Evolutionary conservation across 2,113 vertebrate genomes (phyloP).

Genomic region (Corythornis madagascariensis): DNA sequence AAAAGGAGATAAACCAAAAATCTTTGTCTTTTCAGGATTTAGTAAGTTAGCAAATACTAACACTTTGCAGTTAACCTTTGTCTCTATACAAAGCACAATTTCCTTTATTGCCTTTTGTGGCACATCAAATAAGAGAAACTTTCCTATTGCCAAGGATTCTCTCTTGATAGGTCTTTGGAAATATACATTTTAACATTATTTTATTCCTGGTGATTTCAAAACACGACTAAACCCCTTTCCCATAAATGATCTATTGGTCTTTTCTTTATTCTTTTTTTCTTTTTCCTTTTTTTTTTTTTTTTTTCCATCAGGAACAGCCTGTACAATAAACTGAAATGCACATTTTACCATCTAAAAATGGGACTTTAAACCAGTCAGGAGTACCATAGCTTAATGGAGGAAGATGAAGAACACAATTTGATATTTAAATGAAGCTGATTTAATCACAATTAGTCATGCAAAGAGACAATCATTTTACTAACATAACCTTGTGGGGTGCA

Average conservation of each 20-base stretch:
- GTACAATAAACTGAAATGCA: neutral
- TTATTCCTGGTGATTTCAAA: slow-evolving; percentile 33
- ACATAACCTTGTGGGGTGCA: slow-evolving; percentile 46
- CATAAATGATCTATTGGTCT: neutral
- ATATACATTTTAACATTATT: slow-evolving; percentile 3
- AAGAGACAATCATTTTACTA: slow-evolving; percentile 59
- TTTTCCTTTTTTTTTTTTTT: neutral
- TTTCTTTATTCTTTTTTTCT: neutral
- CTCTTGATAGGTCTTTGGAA: neutral
- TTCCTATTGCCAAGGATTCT: neutral
- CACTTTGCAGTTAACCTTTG: slow-evolving; percentile 10
- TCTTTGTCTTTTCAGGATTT: neutral
- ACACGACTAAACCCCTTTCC: slow-evolving; percentile 4
- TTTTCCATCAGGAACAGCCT: neutral
- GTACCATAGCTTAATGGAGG: slow-evolving; percentile 24
- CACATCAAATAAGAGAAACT: slow-evolving; percentile 1
- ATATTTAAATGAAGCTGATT: slow-evolving; percentile 68
- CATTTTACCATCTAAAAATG: neutral
- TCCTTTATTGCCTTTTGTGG: slow-evolving; percentile 20
- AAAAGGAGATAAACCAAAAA: neutral
- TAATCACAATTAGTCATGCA: slow-evolving; percentile 74
- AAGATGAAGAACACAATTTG: slow-evolving; percentile 53
- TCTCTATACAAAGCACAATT: neutral
- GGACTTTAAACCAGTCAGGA: neutral
- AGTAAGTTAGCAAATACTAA: slow-evolving; percentile 7